Conservation (phyloP, 2,113 vertebrate species). For the Rousettus leschenaultii region DNA sequence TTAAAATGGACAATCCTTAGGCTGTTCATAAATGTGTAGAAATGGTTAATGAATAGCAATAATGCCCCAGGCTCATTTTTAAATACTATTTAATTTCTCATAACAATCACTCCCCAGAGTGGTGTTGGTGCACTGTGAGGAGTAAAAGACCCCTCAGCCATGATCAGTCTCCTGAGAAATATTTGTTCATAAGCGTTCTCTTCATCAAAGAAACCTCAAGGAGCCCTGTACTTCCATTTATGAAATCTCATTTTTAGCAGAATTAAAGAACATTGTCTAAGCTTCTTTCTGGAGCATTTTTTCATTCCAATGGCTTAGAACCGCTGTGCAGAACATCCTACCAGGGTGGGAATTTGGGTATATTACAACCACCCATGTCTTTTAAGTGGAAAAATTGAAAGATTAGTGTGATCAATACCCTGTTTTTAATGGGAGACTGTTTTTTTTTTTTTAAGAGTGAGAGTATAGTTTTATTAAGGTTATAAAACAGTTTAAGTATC, state of each 20-base stretch:
- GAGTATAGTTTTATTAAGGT: conserved; percentile 38
- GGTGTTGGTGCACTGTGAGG: conserved; percentile 84
- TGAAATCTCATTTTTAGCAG: not conserved
- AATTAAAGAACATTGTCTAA: not conserved
- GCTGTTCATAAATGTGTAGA: conserved; percentile 89
- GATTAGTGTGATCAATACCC: not conserved
- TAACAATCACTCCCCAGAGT: not conserved
- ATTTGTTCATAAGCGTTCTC: conserved; percentile 87
- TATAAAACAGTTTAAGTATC: conserved; percentile 41
- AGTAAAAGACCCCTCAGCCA: conserved; percentile 87
- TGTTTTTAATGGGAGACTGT: conserved; percentile 20
- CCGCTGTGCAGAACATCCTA: not conserved
- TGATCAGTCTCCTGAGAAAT: conserved; percentile 87
- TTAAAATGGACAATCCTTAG: conserved; percentile 88
- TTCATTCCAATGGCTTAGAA: conserved; percentile 51
- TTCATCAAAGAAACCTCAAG: conserved; percentile 85
- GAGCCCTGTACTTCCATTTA: not conserved
- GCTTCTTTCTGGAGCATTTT: conserved; percentile 38
- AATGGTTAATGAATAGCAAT: conserved; percentile 59
- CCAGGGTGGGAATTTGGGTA: not conserved
- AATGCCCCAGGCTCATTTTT: not conserved
- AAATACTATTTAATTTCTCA: conserved; percentile 7
- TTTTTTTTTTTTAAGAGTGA: conserved; percentile 41
- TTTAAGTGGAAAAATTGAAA: conserved; percentile 6
- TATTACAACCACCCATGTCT: not conserved